These are phyloP conservation scores for Gambusia holbrooki DNA, from an alignment of 2,113 vertebrate genomes.

Conservation along the genomic window DNA sequence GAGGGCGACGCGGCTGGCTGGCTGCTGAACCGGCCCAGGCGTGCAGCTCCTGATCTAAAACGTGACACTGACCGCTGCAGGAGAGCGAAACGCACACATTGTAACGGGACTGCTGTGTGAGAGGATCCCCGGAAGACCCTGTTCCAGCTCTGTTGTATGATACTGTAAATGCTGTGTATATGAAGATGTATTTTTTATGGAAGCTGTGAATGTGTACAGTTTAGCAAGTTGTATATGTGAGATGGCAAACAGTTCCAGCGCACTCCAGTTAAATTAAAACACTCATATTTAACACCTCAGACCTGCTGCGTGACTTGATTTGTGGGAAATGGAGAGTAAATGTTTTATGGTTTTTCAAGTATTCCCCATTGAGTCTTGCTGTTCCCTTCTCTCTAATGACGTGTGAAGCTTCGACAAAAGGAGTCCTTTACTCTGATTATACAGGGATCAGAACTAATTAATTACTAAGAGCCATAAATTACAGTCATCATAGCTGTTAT, in stretches of 20 bases:
- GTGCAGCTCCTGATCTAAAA: conserved; percentile 32
- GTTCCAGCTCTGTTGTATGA: conserved; percentile 73
- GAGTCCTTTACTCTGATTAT: too few relatives aligned
- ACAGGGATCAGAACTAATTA: too few relatives aligned
- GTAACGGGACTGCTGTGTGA: conserved; percentile 18
- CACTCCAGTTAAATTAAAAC: conserved; percentile 80
- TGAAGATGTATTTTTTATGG: conserved; percentile 83
- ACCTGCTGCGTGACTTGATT: conserved; percentile 17
- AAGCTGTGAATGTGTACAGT: conserved; percentile 80
- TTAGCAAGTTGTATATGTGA: conserved; percentile 72
- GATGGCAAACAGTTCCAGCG: conserved; percentile 63
- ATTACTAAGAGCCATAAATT: too few relatives aligned
- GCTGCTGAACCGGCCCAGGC: conserved; percentile 2
- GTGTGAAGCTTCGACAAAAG: too few relatives aligned
- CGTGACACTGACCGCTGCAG: conserved; percentile 38
- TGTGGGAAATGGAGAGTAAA: not conserved
- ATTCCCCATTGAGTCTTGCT: too few relatives aligned
- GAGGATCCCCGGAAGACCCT: conserved; percentile 43
- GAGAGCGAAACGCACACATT: conserved; percentile 10
- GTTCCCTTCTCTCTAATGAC: too few relatives aligned
- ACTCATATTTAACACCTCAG: conserved; percentile 66
- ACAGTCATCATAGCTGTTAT: too few relatives aligned
- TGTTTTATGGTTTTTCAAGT: too few relatives aligned
- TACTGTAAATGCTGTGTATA: conserved; percentile 83
- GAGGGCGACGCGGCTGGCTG: not conserved